A percentile compares a stretch with the other conserved stretches of the same genome.
phyloP scores from a whole-genome alignment of 2,113 vertebrate species.

The Leuciscus idus region DNA sequence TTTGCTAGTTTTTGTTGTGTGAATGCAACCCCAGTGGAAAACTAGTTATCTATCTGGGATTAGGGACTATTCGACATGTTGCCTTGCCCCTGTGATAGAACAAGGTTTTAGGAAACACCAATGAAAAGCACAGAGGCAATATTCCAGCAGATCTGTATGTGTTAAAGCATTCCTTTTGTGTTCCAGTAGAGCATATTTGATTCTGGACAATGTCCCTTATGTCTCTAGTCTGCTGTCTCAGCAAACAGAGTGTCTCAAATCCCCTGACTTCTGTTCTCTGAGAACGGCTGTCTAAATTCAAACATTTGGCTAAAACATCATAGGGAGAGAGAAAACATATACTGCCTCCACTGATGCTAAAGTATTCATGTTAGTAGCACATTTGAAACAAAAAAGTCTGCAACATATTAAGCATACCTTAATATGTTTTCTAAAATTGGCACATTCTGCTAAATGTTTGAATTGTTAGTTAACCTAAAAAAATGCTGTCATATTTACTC shows the following conservation, averaged over 20 bases:
- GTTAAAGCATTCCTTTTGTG: neutral
- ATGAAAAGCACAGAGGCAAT: neutral
- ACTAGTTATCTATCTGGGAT: neutral
- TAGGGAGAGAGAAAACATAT: neutral
- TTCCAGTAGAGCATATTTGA: neutral
- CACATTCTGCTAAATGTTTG: neutral
- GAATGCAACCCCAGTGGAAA: neutral
- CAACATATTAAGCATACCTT: neutral
- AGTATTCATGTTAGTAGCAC: neutral
- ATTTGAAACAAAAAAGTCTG: neutral
- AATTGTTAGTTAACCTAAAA: neutral
- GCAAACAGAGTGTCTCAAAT: slow-evolving; percentile 12
- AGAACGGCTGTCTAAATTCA: neutral
- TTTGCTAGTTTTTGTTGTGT: slow-evolving; percentile 2
- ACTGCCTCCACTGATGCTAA: neutral
- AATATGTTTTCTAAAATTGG: neutral
- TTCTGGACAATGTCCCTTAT: slow-evolving; percentile 18
- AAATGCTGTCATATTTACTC: neutral
- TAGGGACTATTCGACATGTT: neutral
- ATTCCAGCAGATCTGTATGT: neutral
- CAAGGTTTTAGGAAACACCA: neutral
- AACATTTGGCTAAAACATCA: slow-evolving; percentile 18
- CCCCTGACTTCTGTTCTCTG: neutral
- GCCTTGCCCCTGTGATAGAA: neutral
- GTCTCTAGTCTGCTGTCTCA: slow-evolving; percentile 12